A percentile compares a stretch with the other conserved stretches of the same genome.
These are phyloP conservation scores for Peromyscus aztecus DNA, from an alignment of 2,797 vertebrate genomes.

Conservation along the genomic window DNA sequence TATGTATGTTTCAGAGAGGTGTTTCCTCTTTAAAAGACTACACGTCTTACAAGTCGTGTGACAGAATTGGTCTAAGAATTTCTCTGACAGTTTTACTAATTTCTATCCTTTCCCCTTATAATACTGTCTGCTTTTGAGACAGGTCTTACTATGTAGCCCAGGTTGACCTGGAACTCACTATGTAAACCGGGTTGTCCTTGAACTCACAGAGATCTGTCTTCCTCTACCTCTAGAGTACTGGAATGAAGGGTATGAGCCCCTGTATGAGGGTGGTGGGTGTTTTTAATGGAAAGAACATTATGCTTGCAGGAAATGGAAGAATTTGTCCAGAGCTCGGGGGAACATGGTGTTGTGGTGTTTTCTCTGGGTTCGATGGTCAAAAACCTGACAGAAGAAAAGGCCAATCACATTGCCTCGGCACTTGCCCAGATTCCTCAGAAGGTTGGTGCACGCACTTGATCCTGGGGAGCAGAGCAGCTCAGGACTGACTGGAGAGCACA, in stretches of 20 bases:
- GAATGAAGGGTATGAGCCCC: background rate
- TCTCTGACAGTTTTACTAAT: background rate
- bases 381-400: constrained; percentile 91
- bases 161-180: background rate
- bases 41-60: background rate
- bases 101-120: background rate
- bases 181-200: background rate
- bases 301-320: constrained; percentile 93
- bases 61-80: background rate
- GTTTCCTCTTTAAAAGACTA: background rate
- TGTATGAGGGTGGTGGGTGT: accelerated
- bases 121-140: background rate
- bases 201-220: background rate
- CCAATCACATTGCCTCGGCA: constrained; percentile 91
- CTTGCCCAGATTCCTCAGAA: constrained; percentile 95
- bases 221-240: background rate
- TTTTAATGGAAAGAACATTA: background rate
- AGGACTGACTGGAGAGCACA: accelerated
- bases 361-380: constrained; percentile 92
- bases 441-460: constrained; percentile 84
- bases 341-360: constrained; percentile 94
- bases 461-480: accelerated
- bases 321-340: constrained; percentile 94
- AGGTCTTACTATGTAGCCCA: background rate
- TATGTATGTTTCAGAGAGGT: background rate